phyloP scores from a whole-genome alignment of 1,140 invertebrate genomes.

The Dreissena polymorpha region DNA sequence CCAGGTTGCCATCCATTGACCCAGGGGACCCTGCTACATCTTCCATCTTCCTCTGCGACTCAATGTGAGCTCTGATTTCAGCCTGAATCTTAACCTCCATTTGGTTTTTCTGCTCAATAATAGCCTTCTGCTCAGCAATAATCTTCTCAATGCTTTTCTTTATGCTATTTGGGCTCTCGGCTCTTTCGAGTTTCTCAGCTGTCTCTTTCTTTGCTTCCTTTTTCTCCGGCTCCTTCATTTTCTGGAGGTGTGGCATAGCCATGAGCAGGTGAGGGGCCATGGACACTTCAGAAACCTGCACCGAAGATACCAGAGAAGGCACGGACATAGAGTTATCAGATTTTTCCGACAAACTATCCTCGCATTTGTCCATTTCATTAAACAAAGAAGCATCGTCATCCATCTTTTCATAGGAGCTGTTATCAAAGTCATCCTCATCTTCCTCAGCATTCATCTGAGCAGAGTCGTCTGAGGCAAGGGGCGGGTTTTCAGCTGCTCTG shows the following conservation, averaged over 20 bases:
- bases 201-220: background rate
- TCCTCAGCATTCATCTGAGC: conserved; percentile 41
- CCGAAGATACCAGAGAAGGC: background rate
- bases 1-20: conserved; percentile 17
- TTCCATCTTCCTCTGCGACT: conserved; percentile 27
- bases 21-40: conserved; percentile 4
- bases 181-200: background rate
- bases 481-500: conserved; percentile 45
- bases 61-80: conserved; percentile 47
- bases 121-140: conserved; percentile 47
- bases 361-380: conserved; percentile 24
- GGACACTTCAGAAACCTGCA: background rate
- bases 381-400: conserved; percentile 36
- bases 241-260: conserved; percentile 15
- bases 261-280: conserved; percentile 39
- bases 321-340: conserved; percentile 9
- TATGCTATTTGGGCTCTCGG: conserved; percentile 36
- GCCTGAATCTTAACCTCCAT: conserved; percentile 52
- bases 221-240: background rate
- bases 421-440: conserved; percentile 56
- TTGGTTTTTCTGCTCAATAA: conserved; percentile 45
- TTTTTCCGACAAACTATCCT: conserved; percentile 15
- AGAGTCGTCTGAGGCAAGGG: background rate
- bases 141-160: conserved; percentile 51
- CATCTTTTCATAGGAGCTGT: conserved; percentile 49